These are phyloP conservation scores for Jacana jacana DNA, from an alignment of 2,113 vertebrate genomes.

Conservation along the genomic window DNA sequence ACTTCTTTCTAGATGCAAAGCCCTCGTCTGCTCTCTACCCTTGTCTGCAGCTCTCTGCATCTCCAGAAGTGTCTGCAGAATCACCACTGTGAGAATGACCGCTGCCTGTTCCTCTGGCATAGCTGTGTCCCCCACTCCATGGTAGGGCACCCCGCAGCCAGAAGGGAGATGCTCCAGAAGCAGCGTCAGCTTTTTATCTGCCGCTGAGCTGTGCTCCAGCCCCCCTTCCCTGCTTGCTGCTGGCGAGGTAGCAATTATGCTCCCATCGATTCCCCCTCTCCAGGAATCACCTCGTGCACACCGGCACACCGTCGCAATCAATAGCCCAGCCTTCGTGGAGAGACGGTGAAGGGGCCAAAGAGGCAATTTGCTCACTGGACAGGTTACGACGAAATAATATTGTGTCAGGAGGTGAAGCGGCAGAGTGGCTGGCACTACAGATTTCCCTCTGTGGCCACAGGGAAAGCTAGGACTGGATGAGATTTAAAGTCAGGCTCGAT, in stretches of 20 bases:
- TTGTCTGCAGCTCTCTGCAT: background rate
- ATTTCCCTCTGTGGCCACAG: background rate
- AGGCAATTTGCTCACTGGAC: conserved; percentile 46
- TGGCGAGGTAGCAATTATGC: background rate
- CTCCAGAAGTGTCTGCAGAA: background rate
- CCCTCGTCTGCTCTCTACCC: background rate
- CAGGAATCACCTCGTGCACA: background rate
- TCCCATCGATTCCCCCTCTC: conserved; percentile 11
- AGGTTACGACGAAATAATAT: conserved; percentile 52
- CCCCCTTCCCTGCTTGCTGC: background rate
- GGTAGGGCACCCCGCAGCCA: background rate
- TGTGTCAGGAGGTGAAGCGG: conserved; percentile 44
- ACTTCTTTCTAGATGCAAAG: background rate
- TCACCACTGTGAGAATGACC: background rate
- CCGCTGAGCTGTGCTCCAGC: background rate
- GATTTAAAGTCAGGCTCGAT: conserved; percentile 27
- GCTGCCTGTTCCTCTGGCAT: background rate
- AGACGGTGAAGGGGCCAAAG: background rate
- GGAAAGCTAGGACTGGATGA: background rate
- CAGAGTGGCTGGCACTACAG: conserved; percentile 4
- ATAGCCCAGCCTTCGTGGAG: background rate
- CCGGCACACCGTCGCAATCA: conserved; percentile 2
- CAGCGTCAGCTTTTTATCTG: background rate
- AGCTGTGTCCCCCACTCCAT: background rate
- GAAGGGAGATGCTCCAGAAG: background rate